Evolutionary conservation across 2,797 vertebrate genomes (phyloP).

Genomic region (Coregonus suidteri): DNA sequence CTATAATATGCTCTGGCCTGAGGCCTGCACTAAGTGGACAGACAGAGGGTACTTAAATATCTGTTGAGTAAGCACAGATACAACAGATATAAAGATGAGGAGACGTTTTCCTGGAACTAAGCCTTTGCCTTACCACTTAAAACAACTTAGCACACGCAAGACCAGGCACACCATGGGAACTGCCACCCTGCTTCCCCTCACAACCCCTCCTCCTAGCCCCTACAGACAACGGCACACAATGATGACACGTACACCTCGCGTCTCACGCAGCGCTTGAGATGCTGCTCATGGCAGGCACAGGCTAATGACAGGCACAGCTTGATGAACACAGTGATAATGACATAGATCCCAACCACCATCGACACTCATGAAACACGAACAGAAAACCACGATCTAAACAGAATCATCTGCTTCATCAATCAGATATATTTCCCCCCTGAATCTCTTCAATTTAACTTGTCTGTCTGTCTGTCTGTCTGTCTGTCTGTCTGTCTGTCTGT

Average conservation of each 20-base stretch:
- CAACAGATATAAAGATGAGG: slow-evolving; percentile 16
- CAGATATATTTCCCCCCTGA: background rate
- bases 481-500: no score
- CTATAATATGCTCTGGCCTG: no score
- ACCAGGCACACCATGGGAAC: background rate
- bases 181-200: background rate
- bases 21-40: no score
- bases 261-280: background rate
- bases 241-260: no score
- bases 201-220: background rate
- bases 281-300: background rate
- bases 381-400: background rate
- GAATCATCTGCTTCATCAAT: slow-evolving; percentile 19
- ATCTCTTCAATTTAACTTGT: background rate
- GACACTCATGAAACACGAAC: background rate
- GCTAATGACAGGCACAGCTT: background rate
- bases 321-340: background rate
- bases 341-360: slow-evolving; percentile 7
- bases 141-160: background rate
- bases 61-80: background rate
- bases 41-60: no score
- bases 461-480: background rate
- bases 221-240: background rate
- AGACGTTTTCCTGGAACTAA: background rate
- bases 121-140: background rate